Conservation (phyloP, 2,797 vertebrate genomes). For the Lithobates sylvaticus region DNA sequence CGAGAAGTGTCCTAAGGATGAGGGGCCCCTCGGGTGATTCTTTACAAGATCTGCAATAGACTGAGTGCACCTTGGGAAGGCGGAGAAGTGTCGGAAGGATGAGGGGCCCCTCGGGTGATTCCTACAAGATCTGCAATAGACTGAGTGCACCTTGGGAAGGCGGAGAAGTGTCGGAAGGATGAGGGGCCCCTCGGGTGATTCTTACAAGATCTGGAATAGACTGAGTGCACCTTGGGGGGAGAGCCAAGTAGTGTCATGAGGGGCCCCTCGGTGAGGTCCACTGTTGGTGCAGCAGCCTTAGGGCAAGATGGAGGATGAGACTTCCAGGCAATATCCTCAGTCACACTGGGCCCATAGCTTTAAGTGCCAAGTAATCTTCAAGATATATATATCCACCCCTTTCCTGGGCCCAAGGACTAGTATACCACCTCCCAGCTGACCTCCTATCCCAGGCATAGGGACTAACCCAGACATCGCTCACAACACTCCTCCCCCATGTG, state of each 20-base stretch:
- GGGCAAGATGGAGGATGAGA: too few relatives aligned
- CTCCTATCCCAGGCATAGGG: too few relatives aligned
- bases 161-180: neutral
- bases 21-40: conserved; percentile 66
- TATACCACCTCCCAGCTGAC: too few relatives aligned
- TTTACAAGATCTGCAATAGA: conserved; percentile 76
- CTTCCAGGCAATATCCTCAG: too few relatives aligned
- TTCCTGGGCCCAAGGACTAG: too few relatives aligned
- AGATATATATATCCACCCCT: too few relatives aligned
- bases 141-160: neutral
- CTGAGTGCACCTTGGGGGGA: neutral
- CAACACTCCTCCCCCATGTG: too few relatives aligned
- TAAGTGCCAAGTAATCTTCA: too few relatives aligned
- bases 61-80: neutral
- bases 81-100: neutral
- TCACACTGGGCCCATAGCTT: too few relatives aligned
- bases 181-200: neutral
- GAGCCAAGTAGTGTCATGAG: neutral
- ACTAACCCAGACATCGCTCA: too few relatives aligned
- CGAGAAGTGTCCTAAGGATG: neutral
- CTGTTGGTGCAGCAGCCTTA: too few relatives aligned
- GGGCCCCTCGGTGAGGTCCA: too few relatives aligned
- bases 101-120: conserved; percentile 63
- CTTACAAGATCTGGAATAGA: conserved; percentile 76
- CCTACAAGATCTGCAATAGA: conserved; percentile 77